Percentiles rank a stretch among this genome's conserved stretches.
These are phyloP conservation scores for Musca vetustissima DNA, from an alignment of 1,140 invertebrate species.

Conservation along the genomic window DNA sequence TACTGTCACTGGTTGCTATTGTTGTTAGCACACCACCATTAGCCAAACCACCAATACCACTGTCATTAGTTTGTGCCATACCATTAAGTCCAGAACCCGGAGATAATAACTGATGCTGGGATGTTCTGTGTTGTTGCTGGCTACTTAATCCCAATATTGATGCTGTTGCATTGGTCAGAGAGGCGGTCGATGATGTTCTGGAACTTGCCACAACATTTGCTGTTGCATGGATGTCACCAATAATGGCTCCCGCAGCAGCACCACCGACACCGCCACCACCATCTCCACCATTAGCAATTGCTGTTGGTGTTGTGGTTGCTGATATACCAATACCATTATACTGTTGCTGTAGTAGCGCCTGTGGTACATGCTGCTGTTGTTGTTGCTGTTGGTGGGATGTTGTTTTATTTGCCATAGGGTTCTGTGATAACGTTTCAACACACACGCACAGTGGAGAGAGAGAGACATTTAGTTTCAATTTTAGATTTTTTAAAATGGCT, in stretches of 20 bases:
- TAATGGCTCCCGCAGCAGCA: too few species aligned
- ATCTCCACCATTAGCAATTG: constrained; percentile 4
- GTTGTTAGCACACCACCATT: not conserved
- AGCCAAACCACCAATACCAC: not conserved
- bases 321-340: constrained; percentile 23
- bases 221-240: too few species aligned
- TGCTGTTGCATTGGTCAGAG: not conserved
- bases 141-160: constrained; percentile 11
- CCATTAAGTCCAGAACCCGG: not conserved
- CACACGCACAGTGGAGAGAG: too few species aligned
- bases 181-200: not conserved
- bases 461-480: constrained; percentile 42
- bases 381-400: constrained; percentile 28
- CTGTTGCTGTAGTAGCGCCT: constrained; percentile 33
- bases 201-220: too few species aligned
- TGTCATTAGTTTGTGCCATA: not conserved
- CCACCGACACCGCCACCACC: too few species aligned
- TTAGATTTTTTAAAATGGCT: constrained; percentile 24
- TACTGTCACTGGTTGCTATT: not conserved
- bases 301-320: constrained; percentile 45
- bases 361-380: constrained; percentile 26
- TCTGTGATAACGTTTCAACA: constrained; percentile 12
- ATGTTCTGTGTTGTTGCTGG: constrained; percentile 4
- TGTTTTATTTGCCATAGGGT: constrained; percentile 5
- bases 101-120: not conserved